Evolutionary conservation across 2,888 invertebrate genomes (phyloP), one percentile per base, ranked within the genome.

Genomic region (Suillia variegata): DNA sequence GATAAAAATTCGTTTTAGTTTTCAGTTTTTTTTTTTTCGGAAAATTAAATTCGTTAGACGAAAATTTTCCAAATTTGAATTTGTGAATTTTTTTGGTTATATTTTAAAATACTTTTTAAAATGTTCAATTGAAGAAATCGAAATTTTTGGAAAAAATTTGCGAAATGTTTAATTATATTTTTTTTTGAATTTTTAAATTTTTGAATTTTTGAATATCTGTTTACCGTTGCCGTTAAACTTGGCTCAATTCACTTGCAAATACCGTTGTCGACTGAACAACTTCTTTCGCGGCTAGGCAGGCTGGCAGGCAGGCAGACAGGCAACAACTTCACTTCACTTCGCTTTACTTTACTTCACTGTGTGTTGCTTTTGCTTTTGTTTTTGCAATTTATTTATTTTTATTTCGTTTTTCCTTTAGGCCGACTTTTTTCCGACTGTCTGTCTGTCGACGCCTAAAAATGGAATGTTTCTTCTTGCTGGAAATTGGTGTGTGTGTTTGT

Each of bases 371-470:
- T 22, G 21, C 18, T 4, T 42, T 42, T 17, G 42, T 17, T 42
- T 42, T n/a, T n/a, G n/a, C n/a, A n/a, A n/a, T n/a, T n/a, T 42
- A 13, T 42, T 42, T 42, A n/a, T 17, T 5, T 42, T 42, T 17
- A 17, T 38, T 38, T 5, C 38, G 38, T 56, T 52, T 49, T 48
- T 31, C 24, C 48, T 22, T 38, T 38, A n/a, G 10, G 15, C 13
- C 15, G 49, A 49, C 20, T 48, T 24, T 24, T 12, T 51, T 13
- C 49, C 20, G 49, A n/a, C 49, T n/a, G 34, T 18, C 51, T 45
- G 45, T 38, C 33, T 53, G 33, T 48, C 38, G 63, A 67, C n/a
- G n/a, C n/a, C 72, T 69, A 69, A 69, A 69, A 73, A 69, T 70
- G 67, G 65, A 67, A 64, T 38, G 4, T 38, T 22, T 20, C 18